A percentile compares a stretch with the other conserved stretches of the same genome.
Conservation (phyloP, 2,113 vertebrate genomes). For the Stomatorhinus ivindoensis region DNA sequence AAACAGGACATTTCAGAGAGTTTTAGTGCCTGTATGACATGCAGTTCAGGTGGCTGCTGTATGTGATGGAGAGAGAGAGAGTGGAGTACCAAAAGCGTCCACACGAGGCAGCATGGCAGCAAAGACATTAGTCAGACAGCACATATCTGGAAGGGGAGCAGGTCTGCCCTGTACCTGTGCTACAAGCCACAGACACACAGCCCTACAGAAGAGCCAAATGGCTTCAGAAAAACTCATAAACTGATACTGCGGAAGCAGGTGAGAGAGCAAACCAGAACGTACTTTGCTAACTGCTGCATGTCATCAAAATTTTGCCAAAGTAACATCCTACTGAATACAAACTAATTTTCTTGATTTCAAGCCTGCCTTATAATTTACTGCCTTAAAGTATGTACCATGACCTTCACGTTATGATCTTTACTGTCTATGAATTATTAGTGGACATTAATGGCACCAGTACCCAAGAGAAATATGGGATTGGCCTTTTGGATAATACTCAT, state of each 20-base stretch:
- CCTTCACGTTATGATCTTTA: background rate
- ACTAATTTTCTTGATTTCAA: background rate
- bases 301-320: background rate
- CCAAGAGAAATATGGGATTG: background rate
- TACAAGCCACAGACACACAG: background rate
- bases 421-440: background rate
- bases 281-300: background rate
- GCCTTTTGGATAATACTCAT: background rate
- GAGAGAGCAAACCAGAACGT: background rate
- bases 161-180: background rate
- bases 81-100: conserved; percentile 30
- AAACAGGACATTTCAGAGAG: conserved; percentile 28
- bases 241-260: background rate
- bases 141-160: background rate
- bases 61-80: conserved; percentile 20
- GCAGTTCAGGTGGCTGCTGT: conserved; percentile 40
- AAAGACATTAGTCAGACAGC: background rate
- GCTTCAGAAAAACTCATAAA: background rate
- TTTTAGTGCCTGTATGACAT: conserved; percentile 38
- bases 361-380: background rate
- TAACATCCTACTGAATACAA: background rate
- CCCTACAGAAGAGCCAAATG: background rate
- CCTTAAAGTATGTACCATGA: background rate
- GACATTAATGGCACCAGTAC: background rate
- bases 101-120: conserved; percentile 26